phyloP scores from a whole-genome alignment of 2,888 invertebrate genomes.

The Trissolcus brochymenae region DNA sequence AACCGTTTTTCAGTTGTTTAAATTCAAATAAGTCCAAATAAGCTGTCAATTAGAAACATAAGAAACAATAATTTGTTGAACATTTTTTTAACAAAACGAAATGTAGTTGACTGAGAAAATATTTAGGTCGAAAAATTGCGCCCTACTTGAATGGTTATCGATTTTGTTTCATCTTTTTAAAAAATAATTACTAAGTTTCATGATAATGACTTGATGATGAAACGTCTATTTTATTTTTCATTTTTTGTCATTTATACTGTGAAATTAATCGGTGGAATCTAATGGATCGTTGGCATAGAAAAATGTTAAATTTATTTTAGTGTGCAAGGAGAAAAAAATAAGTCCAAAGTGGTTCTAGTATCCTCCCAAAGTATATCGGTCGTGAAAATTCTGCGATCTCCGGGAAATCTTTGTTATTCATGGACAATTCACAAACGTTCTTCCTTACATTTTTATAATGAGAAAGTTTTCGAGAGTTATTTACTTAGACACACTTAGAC shows the following conservation, averaged over 20 bases:
- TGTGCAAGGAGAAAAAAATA: too few species aligned
- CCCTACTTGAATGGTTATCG: slow-evolving; percentile 25
- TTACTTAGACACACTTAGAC: not conserved
- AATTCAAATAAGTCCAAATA: not conserved
- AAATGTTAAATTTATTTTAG: not conserved
- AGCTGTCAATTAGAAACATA: slow-evolving; percentile 4
- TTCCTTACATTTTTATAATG: not conserved
- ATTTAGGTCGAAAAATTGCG: slow-evolving; percentile 35
- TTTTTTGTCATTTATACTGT: too few species aligned
- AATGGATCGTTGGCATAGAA: not conserved
- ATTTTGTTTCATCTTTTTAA: slow-evolving; percentile 12
- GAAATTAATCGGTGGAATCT: too few species aligned
- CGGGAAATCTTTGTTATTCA: too few species aligned
- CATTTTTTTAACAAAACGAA: too few species aligned
- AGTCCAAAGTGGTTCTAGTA: too few species aligned
- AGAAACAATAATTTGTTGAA: not conserved
- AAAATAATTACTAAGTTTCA: not conserved
- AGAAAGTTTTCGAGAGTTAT: slow-evolving; percentile 3
- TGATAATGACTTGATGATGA: too few species aligned
- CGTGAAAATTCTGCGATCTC: too few species aligned
- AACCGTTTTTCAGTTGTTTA: slow-evolving; percentile 3
- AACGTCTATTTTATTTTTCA: too few species aligned
- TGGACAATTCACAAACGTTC: not conserved
- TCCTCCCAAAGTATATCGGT: too few species aligned
- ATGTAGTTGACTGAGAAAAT: too few species aligned